Evolutionary conservation across 2,888 invertebrate genomes (phyloP).

Genomic region (Serripes groenlandicus): DNA sequence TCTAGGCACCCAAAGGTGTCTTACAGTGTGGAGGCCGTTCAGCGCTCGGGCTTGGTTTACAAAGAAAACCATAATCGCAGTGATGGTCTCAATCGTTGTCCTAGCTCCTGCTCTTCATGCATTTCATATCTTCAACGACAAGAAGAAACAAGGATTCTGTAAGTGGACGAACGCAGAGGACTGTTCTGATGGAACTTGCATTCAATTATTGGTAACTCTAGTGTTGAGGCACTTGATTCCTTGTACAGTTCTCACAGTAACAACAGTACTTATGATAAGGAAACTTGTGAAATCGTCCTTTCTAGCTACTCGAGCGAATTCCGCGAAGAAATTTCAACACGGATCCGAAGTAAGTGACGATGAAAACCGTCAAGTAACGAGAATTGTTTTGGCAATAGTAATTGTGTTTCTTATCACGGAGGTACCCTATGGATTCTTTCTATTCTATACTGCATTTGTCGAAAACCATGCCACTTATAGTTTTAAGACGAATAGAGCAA

Average conservation of each 20-base stretch:
- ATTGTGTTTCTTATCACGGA: slow-evolving; percentile 9
- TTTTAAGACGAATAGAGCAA: background rate
- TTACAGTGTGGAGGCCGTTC: background rate
- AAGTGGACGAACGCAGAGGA: background rate
- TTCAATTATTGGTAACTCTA: background rate
- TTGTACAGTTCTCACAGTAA: background rate
- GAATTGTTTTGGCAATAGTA: background rate
- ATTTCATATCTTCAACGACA: background rate
- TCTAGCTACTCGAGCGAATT: too few relatives aligned
- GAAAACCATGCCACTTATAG: background rate
- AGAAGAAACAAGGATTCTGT: background rate
- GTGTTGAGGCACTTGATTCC: background rate
- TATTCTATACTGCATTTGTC: background rate
- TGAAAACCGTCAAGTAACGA: background rate
- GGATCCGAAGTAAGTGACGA: background rate
- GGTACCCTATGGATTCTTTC: slow-evolving; percentile 5
- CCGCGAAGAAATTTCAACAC: too few relatives aligned
- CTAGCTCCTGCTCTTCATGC: background rate
- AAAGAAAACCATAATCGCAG: background rate
- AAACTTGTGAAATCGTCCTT: too few relatives aligned
- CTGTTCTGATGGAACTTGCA: background rate
- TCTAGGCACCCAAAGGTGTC: background rate
- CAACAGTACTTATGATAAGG: background rate
- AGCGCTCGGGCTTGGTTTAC: background rate
- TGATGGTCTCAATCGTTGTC: background rate